Percentiles rank a stretch among this genome's conserved stretches.
Conservation (phyloP, 2,113 vertebrate genomes). For the Colinus virginianus region DNA sequence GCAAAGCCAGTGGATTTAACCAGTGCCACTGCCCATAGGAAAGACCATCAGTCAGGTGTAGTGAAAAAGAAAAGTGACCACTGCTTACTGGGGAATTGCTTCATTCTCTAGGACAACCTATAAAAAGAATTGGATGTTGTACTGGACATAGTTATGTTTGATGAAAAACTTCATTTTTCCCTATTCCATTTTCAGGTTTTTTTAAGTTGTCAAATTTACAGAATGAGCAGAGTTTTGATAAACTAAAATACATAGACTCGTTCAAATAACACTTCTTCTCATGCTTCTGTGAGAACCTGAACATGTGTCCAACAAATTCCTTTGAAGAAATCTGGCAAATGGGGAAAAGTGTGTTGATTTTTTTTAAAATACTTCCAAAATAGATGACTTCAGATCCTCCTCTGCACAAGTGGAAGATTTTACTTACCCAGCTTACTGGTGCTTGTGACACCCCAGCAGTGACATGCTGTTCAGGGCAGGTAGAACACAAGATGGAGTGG, state of each 20-base stretch:
- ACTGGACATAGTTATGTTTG: background rate
- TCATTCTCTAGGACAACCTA: background rate
- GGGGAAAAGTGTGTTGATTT: rapidly evolving
- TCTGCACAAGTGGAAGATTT: background rate
- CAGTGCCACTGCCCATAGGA: background rate
- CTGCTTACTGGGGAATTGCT: background rate
- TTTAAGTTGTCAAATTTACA: background rate
- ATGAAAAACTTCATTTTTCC: background rate
- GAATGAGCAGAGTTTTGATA: background rate
- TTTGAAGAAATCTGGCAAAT: background rate
- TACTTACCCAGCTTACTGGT: background rate
- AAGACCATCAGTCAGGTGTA: background rate
- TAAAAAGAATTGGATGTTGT: background rate
- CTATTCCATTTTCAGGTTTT: background rate
- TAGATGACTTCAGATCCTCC: background rate
- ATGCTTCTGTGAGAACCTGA: background rate
- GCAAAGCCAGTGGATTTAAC: background rate
- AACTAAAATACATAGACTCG: background rate
- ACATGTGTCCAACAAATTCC: background rate
- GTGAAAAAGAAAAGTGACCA: background rate
- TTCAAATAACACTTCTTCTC: background rate
- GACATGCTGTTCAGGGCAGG: rapidly evolving
- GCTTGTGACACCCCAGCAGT: background rate
- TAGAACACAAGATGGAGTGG: background rate
- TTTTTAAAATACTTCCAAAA: background rate